A percentile compares a stretch with the other conserved stretches of the same genome.
phyloP scores from a whole-genome alignment of 2,797 vertebrate species.

The Rhodeus uyekii region DNA sequence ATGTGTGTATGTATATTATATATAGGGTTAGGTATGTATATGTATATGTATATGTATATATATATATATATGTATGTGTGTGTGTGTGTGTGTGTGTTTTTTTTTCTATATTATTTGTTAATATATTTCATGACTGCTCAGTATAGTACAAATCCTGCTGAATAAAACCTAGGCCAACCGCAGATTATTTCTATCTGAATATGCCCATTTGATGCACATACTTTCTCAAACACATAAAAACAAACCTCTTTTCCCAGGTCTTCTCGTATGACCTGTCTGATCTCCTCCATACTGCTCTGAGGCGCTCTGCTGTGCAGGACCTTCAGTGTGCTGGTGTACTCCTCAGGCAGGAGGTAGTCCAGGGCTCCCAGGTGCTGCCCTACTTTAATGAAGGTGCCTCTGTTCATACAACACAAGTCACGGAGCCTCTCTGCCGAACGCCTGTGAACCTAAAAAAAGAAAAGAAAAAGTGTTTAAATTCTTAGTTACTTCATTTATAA shows the following conservation, averaged over 20 bases:
- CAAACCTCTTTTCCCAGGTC: conserved; percentile 91
- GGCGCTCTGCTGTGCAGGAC: conserved; percentile 93
- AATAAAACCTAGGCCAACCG: background rate
- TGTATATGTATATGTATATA: no score
- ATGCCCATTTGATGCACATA: background rate
- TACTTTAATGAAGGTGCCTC: conserved; percentile 98
- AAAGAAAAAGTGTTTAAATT: background rate
- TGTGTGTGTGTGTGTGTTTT: no score
- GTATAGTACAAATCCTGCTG: background rate
- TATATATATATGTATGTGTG: no score
- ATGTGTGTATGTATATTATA: no score
- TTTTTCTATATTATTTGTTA: no score
- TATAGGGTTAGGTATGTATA: no score
- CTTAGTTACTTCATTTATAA: background rate
- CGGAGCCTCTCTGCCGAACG: conserved; percentile 90
- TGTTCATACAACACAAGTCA: conserved; percentile 91
- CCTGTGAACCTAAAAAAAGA: conserved; percentile 81
- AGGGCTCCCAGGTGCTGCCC: conserved; percentile 95
- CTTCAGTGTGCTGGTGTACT: conserved; percentile 94
- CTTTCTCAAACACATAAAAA: background rate
- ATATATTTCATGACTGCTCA: background rate
- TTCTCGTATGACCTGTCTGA: conserved; percentile 89
- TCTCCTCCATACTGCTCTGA: conserved; percentile 87
- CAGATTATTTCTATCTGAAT: background rate
- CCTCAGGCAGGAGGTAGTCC: conserved; percentile 92